Conservation (phyloP, 2,797 vertebrate species). For the Miichthys miiuy region DNA sequence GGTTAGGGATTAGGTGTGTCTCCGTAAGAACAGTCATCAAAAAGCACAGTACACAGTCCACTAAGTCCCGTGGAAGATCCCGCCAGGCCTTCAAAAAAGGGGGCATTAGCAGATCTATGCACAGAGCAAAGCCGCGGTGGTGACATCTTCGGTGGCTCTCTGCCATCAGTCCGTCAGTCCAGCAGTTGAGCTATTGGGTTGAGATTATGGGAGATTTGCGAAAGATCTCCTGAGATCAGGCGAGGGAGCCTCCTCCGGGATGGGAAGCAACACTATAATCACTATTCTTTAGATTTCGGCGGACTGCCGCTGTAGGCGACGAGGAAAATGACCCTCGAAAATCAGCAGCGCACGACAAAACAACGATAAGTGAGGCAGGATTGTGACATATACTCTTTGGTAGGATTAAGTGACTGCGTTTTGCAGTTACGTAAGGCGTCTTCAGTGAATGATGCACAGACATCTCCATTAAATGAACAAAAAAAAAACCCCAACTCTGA, state of each 20-base stretch:
- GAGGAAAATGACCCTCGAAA: conserved; percentile 35
- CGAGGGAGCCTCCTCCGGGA: conserved; percentile 55
- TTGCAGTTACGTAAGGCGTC: background rate
- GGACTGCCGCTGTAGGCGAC: conserved; percentile 20
- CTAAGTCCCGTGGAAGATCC: conserved; percentile 78
- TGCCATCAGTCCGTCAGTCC: conserved; percentile 73
- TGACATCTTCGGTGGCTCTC: conserved; percentile 68
- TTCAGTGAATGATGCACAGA: background rate
- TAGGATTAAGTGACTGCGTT: conserved; percentile 10
- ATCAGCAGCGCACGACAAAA: conserved; percentile 28
- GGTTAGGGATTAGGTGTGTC: conserved; percentile 83
- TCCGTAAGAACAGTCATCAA: conserved; percentile 82
- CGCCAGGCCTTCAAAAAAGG: conserved; percentile 74
- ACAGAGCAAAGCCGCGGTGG: conserved; percentile 56
- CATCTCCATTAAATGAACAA: background rate
- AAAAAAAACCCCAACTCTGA: conserved; percentile 1
- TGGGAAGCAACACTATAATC: conserved; percentile 62
- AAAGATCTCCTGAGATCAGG: conserved; percentile 70
- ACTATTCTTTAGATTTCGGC: conserved; percentile 32
- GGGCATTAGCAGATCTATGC: conserved; percentile 70
- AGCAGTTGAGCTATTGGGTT: conserved; percentile 51
- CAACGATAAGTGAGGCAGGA: background rate
- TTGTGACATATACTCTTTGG: background rate
- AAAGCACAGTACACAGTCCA: conserved; percentile 78
- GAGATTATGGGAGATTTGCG: conserved; percentile 71